A percentile compares a stretch with the other conserved stretches of the same genome.
Conservation (phyloP, 2,888 invertebrate genomes). For the Punctoribates punctum region DNA sequence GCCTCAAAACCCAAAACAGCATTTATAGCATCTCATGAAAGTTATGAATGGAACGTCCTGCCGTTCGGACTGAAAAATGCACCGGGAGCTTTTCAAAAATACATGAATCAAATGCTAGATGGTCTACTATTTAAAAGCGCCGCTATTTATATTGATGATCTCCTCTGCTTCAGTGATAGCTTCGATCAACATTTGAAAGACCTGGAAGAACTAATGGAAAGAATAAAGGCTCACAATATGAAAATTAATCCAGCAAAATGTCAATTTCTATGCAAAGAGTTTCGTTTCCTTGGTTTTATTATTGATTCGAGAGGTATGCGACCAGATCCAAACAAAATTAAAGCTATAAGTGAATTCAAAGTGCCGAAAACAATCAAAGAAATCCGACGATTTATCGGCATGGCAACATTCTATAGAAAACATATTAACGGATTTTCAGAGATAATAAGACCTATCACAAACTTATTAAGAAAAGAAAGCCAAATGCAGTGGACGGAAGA, state of each 20-base stretch:
- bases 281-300: constrained; percentile 48
- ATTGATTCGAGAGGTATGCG: constrained; percentile 42
- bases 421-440: constrained; percentile 46
- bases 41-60: constrained; percentile 46
- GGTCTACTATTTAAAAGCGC: constrained; percentile 46
- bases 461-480: neutral
- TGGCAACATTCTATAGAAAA: constrained; percentile 46
- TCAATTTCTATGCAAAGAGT: constrained; percentile 37
- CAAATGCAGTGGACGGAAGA: constrained; percentile 20
- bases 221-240: constrained; percentile 45
- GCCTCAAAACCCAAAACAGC: constrained; percentile 48
- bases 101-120: constrained; percentile 47
- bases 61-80: constrained; percentile 48
- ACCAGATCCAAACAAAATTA: constrained; percentile 45
- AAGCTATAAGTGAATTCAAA: constrained; percentile 44
- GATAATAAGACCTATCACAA: constrained; percentile 45
- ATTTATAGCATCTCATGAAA: constrained; percentile 46
- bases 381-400: constrained; percentile 46
- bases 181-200: constrained; percentile 46
- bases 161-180: constrained; percentile 44
- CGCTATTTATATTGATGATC: constrained; percentile 48
- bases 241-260: constrained; percentile 48
- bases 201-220: constrained; percentile 46
- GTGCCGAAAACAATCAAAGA: constrained; percentile 44
- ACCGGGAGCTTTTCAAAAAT: constrained; percentile 47